These are phyloP conservation scores for Colossoma macropomum DNA, from an alignment of 2,113 vertebrate genomes.

Conservation along the genomic window DNA sequence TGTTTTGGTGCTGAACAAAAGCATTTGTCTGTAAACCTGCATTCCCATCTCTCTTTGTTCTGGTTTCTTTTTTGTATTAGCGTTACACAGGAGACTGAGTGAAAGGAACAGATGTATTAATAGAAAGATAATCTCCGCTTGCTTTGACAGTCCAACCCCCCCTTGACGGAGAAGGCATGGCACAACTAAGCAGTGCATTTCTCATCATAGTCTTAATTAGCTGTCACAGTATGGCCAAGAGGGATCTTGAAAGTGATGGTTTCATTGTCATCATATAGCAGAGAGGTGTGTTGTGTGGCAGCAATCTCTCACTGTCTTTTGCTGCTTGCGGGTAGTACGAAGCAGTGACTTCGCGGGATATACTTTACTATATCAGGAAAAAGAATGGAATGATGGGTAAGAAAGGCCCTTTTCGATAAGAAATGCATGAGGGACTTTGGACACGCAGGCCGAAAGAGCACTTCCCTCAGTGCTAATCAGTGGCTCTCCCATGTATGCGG, in stretches of 20 bases:
- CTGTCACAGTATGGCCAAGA: slow-evolving; percentile 75
- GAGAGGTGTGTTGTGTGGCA: slow-evolving; percentile 64
- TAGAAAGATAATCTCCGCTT: slow-evolving; percentile 67
- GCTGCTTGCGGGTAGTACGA: slow-evolving; percentile 32
- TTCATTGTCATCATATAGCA: slow-evolving; percentile 62
- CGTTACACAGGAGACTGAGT: neutral
- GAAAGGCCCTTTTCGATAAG: slow-evolving; percentile 12
- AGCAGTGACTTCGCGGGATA: slow-evolving; percentile 23
- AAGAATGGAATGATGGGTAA: neutral
- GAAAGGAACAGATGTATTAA: slow-evolving; percentile 56
- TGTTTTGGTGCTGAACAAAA: neutral
- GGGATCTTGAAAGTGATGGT: slow-evolving; percentile 68
- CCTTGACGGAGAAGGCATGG: slow-evolving; percentile 11
- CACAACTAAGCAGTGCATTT: slow-evolving; percentile 68
- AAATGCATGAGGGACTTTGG: neutral
- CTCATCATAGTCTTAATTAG: slow-evolving; percentile 77
- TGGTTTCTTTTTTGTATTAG: neutral
- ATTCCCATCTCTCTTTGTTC: neutral
- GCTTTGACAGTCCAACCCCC: slow-evolving; percentile 63
- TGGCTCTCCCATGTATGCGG: neutral
- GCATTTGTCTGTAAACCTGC: slow-evolving; percentile 2
- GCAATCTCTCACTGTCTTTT: slow-evolving; percentile 60
- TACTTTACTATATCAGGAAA: slow-evolving; percentile 29
- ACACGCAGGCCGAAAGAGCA: slow-evolving; percentile 2
- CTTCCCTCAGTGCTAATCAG: slow-evolving; percentile 24